A percentile compares a stretch with the other conserved stretches of the same genome.
Evolutionary conservation across 2,113 vertebrate species (phyloP).

Genomic region (Diadophis punctatus): DNA sequence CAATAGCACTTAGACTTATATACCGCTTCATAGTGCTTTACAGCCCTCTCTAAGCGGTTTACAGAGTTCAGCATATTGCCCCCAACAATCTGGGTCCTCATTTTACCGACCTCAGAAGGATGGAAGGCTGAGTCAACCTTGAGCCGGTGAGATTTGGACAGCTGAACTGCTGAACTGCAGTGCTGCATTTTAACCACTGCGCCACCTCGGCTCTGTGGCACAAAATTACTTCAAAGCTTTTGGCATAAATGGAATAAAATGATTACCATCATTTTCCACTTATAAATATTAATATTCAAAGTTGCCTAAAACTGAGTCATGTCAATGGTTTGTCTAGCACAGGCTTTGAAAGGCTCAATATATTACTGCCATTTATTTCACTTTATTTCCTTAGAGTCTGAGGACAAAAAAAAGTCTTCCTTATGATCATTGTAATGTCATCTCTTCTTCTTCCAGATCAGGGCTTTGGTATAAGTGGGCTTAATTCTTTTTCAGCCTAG

Average conservation of each 20-base stretch:
- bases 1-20: too few species aligned
- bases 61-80: too few species aligned
- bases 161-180: too few species aligned
- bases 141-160: too few species aligned
- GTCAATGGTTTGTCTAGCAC: background rate
- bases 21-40: too few species aligned
- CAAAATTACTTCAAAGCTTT: background rate
- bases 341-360: background rate
- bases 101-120: too few species aligned
- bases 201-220: background rate
- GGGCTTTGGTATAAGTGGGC: background rate
- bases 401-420: background rate
- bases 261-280: background rate
- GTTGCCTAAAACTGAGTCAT: background rate
- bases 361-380: background rate
- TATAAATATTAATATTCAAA: background rate
- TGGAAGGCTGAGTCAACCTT: too few species aligned
- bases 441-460: background rate
- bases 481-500: background rate
- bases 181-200: too few species aligned
- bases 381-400: background rate
- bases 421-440: background rate
- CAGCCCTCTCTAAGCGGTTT: too few species aligned
- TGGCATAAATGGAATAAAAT: background rate
- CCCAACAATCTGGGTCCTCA: too few species aligned